Evolutionary conservation across 2,113 vertebrate species (phyloP).

Genomic region (Sigmodon hispidus): DNA sequence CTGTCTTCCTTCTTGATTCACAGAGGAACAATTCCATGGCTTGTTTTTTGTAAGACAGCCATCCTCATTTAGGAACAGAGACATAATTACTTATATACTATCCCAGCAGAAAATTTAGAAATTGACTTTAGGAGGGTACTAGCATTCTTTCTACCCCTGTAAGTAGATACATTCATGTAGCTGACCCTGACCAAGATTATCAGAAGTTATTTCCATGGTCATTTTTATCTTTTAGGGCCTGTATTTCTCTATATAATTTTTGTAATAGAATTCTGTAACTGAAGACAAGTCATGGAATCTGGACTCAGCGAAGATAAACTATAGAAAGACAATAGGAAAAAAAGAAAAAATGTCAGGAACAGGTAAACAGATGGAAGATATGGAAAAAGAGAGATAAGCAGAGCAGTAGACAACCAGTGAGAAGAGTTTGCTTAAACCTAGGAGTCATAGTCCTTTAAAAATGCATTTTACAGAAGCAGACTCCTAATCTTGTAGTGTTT

Average conservation of each 20-base stretch:
- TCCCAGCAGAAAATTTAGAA: background rate
- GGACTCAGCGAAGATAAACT: background rate
- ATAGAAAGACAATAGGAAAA: background rate
- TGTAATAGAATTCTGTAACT: background rate
- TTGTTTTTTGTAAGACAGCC: too few relatives aligned
- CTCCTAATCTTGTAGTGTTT: background rate
- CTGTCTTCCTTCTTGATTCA: too few relatives aligned
- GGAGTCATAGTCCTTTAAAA: background rate
- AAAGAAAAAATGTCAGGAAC: background rate
- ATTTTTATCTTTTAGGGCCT: background rate
- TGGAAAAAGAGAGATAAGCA: background rate
- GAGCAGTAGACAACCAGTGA: background rate
- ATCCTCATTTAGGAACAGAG: background rate
- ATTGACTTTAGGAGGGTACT: background rate
- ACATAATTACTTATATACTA: background rate
- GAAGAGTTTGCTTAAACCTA: background rate
- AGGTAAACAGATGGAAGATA: background rate
- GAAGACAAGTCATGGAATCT: background rate
- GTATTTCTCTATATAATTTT: background rate
- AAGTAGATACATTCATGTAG: background rate
- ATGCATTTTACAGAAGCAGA: background rate
- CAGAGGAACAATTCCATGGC: rapidly evolving
- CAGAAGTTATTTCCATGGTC: background rate
- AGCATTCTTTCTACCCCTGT: background rate
- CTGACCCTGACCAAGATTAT: rapidly evolving